Base-by-base conservation (phyloP, 2,888 invertebrate species). In the Oscheius sp. region DNA sequence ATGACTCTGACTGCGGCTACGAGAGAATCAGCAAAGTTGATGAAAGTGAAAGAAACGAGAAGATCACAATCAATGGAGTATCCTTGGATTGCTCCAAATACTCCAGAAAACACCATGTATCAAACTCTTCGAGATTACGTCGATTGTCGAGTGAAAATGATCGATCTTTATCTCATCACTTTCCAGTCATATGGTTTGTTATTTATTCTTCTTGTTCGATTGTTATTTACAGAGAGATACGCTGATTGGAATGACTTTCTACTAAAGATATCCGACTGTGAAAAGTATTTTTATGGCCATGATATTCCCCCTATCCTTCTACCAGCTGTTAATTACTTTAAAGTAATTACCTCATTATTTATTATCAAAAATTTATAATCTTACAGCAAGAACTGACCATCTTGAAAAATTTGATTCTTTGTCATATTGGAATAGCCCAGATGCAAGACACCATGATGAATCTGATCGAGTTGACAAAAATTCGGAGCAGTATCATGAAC, bases 1-100 rank as follows among this genome's bases (percentile, higher is more conserved):
- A 54, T 36, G 9, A n/a, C 36, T 54, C 32, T 54, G 20, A 20
- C n/a, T 5, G 8, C 54, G 33, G 77, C 69, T 77, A 22, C 54
- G 14, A 30, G 33, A n/a, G 54, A 54, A 22, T 24, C 47, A 2
- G 6, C 12, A 20, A 47, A 24, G 24, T 26, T 26, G 12, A n/a
- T 20, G 4, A 32, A 33, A 20, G 22, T 12, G n/a, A 30, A 20
- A n/a, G 54, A 54, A 20, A 17, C 54, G 1, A 5, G 54, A 32
- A 32, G 54, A n/a, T 33, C 33, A 2, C 32, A 32, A 1, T 54
- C 54, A 14, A 36, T 33, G 33, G 54, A 54, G 20, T 33, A 33
- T n/a, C 33, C 54, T 4, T n/a, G 32, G n/a, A 9, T 54, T 5
- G 9, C 32, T 2, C 20, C 33, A 4, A 54, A 32, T 20, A 33